Conservation (phyloP, 2,888 invertebrate genomes). For the Thymelicus lineola region DNA sequence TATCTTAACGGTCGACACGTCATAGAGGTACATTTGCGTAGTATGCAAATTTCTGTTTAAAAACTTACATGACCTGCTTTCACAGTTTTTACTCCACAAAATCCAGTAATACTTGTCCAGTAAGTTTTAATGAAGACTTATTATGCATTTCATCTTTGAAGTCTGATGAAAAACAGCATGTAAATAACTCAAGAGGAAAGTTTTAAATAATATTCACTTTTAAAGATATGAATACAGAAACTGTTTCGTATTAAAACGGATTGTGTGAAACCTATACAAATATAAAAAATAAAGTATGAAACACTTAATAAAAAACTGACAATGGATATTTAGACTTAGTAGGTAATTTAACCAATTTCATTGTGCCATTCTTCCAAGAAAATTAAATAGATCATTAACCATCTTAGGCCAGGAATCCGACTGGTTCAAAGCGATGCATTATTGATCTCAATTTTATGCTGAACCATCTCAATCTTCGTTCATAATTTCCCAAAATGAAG, state of each 20-base stretch:
- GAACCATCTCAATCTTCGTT: slow-evolving; percentile 8
- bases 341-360: no score
- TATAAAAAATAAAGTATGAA: no score
- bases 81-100: slow-evolving; percentile 14
- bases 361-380: no score
- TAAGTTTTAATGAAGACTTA: slow-evolving; percentile 32
- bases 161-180: neutral
- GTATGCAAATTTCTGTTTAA: slow-evolving; percentile 28
- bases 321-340: no score
- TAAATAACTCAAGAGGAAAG: neutral
- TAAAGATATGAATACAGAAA: no score
- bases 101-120: slow-evolving; percentile 15
- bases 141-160: slow-evolving; percentile 27
- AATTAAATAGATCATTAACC: no score
- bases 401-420: no score
- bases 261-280: no score
- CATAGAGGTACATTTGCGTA: slow-evolving; percentile 8
- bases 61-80: slow-evolving; percentile 23
- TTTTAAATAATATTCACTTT: slow-evolving; percentile 2
- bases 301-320: no score
- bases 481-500: slow-evolving; percentile 12
- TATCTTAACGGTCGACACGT: neutral
- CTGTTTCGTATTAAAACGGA: no score
- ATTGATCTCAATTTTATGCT: no score
- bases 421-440: no score